These are phyloP conservation scores for Corythaeola cristata DNA, from an alignment of 2,113 vertebrate species.

Conservation along the genomic window DNA sequence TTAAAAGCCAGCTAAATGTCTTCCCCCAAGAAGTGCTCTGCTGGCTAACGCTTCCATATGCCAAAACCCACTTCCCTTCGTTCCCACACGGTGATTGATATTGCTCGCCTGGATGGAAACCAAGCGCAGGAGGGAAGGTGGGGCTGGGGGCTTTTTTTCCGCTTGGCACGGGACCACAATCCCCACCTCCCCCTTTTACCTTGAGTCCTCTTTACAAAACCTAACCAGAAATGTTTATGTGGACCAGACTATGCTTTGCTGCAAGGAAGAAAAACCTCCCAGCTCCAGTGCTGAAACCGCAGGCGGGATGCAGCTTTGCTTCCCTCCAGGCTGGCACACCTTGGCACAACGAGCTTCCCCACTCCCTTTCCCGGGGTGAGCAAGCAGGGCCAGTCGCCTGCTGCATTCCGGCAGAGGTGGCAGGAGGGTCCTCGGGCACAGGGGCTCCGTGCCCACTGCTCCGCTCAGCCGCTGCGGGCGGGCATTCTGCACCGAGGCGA, in stretches of 20 bases:
- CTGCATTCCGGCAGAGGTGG: too few relatives aligned
- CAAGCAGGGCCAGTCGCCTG: not conserved
- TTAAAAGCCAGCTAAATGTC: not conserved
- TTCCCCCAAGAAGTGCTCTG: not conserved
- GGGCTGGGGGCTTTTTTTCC: not conserved
- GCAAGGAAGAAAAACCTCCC: not conserved
- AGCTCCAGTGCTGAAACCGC: not conserved
- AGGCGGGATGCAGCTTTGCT: not conserved
- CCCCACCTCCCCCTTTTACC: not conserved
- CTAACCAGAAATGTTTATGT: not conserved
- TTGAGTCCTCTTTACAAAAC: not conserved
- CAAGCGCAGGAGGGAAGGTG: not conserved
- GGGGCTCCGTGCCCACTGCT: not conserved
- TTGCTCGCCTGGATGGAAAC: not conserved
- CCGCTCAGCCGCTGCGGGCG: too few relatives aligned
- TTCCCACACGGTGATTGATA: not conserved
- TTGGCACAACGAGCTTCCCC: accelerated
- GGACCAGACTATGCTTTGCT: not conserved
- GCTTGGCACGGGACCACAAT: not conserved
- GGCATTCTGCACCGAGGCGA: too few relatives aligned
- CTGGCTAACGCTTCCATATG: not conserved
- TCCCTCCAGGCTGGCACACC: not conserved
- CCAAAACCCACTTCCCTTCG: not conserved
- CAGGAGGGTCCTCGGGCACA: accelerated
- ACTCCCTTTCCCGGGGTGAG: not conserved